Base-by-base conservation (phyloP, 64 coral and sea anemone genomes). In the Trachythela sp. region DNA sequence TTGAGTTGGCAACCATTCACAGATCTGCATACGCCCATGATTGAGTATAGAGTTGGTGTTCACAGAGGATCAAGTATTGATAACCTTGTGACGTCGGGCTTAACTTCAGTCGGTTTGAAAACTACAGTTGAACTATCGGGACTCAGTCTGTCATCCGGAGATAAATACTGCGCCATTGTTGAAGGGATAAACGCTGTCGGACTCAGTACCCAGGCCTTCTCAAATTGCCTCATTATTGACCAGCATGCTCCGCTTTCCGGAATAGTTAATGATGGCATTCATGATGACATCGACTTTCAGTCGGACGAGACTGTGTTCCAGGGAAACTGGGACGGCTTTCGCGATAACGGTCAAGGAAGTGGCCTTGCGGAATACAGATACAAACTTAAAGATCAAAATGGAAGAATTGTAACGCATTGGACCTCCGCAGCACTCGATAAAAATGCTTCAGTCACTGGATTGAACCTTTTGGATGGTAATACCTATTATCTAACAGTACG, bases 281-380 rank as follows among this genome's bases (percentile, higher is more conserved):
- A 60, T 11, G 90, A 48, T 88, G 95, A 97, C 48, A 85, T 94
- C 9, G 86, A 97, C 67, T 90, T 88, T 45, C 95, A 97, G 45
- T 94, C 95, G 7, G 84, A 83, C 0, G 56, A 75, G 24, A 88
- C 80, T 27, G 49, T 30, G 24, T 77, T 97, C 33, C 86, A 88
- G 49, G 93, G 85, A 17, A 97, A 97, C 64, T 97, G 95, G 95
- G 84, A 94, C 48, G 95, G 93, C 2, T 97, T 97, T 13, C n/a
- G n/a, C n/a, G 89, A 32, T 13, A 93, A 97, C 60, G 95, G 93
- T 0, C 54, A 1, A 80, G 95, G 95, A 48, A 97, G 95, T 83
- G 95, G 95, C 40, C 88, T 97, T 68, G 83, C 50, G 11, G 95
- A 92, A 40, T 98, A 98, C 37, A 92, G 48, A 70, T 98, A 83